Conservation (phyloP, 30 jellyfish, hydroid and myxozoan species). For the Pelagia noctiluca region DNA sequence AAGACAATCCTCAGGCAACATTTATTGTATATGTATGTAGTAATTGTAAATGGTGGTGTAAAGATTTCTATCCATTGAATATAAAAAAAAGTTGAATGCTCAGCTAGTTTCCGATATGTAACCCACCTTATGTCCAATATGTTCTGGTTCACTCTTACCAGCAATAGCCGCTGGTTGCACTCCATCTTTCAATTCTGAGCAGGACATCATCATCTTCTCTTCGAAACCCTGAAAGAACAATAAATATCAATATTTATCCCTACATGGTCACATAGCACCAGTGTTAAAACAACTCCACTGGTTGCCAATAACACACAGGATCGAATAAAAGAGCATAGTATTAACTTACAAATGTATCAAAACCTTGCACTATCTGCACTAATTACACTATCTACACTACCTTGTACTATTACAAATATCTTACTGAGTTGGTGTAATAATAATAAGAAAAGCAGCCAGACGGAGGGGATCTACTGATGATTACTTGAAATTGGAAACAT, state of each 20-base stretch:
- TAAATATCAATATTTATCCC: too few species aligned
- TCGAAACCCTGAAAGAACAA: slow-evolving; percentile 76
- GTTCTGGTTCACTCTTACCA: slow-evolving; percentile 91
- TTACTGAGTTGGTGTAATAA: too few species aligned
- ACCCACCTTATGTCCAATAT: slow-evolving; percentile 90
- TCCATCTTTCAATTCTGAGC: slow-evolving; percentile 83
- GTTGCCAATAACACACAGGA: too few species aligned
- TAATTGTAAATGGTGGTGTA: too few species aligned
- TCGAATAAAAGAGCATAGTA: too few species aligned
- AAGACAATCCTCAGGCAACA: too few species aligned
- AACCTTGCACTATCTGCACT: neutral
- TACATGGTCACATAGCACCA: neutral
- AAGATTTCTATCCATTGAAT: too few species aligned
- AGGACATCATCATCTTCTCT: slow-evolving; percentile 94
- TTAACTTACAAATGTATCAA: too few species aligned
- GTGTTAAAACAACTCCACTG: neutral
- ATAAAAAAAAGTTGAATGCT: neutral
- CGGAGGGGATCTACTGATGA: too few species aligned
- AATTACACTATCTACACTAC: neutral
- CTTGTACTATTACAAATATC: neutral
- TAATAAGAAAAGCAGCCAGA: too few species aligned
- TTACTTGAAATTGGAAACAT: too few species aligned
- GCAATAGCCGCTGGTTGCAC: slow-evolving; percentile 87
- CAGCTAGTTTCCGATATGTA: neutral
- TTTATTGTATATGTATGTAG: too few species aligned